phyloP scores from a whole-genome alignment of 2,113 vertebrate species.

The Dolichotis patagonum region DNA sequence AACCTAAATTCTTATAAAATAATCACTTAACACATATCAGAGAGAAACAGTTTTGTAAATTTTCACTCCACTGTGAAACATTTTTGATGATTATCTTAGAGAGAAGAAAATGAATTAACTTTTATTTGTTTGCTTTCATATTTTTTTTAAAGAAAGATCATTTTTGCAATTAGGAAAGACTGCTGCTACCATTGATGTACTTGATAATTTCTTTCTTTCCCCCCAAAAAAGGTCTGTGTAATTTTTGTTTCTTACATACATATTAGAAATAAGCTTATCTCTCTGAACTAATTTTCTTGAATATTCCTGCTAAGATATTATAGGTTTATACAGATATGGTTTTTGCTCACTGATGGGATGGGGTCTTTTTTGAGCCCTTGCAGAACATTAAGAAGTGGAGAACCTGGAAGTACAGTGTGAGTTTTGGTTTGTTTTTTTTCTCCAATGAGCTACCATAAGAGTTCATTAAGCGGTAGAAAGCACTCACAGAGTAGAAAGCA shows the following conservation, averaged over 20 bases:
- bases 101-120: neutral
- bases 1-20: neutral
- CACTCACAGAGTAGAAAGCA: neutral
- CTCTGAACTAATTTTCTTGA: neutral
- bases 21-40: neutral
- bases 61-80: neutral
- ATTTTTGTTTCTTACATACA: neutral
- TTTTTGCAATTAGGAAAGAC: neutral
- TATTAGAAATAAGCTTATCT: neutral
- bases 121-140: neutral
- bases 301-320: neutral
- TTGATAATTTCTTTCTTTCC: rapidly evolving
- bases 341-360: neutral
- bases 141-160: neutral
- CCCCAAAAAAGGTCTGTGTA: neutral
- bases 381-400: neutral
- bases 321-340: neutral
- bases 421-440: neutral
- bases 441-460: neutral
- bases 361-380: neutral
- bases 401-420: neutral
- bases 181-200: no score
- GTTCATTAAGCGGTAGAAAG: neutral
- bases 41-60: neutral
- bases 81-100: neutral